phyloP scores from a whole-genome alignment of 1,140 invertebrate genomes.

The Drosophila oshimai region DNA sequence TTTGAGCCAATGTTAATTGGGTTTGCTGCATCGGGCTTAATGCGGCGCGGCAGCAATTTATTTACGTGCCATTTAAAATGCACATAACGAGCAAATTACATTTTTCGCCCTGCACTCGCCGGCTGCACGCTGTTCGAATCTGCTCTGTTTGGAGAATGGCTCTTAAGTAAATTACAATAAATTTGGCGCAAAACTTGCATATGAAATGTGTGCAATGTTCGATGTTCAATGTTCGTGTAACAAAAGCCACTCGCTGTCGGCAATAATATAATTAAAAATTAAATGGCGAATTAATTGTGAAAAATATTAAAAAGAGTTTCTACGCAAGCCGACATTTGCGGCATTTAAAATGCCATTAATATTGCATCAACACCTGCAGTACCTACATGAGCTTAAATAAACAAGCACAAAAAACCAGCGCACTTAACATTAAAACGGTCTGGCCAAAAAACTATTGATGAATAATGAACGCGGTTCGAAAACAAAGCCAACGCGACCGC shows the following conservation, averaged over 20 bases:
- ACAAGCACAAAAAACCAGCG: conserved; percentile 36
- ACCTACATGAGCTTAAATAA: conserved; percentile 38
- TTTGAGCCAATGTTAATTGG: conserved; percentile 50
- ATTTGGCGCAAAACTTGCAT: conserved; percentile 53
- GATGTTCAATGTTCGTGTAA: conserved; percentile 20
- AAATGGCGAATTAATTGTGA: conserved; percentile 69
- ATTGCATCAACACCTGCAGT: conserved; percentile 73
- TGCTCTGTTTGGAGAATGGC: background rate
- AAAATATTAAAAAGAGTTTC: conserved; percentile 63
- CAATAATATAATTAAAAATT: conserved; percentile 77
- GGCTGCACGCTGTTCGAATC: background rate
- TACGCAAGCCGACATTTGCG: conserved; percentile 52
- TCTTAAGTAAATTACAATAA: conserved; percentile 74
- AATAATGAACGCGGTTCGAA: conserved; percentile 49
- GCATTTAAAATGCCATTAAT: conserved; percentile 77
- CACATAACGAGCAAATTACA: conserved; percentile 51
- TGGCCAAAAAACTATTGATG: conserved; percentile 49
- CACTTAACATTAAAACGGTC: conserved; percentile 48
- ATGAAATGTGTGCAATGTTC: conserved; percentile 59
- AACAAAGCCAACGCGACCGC: conserved; percentile 52
- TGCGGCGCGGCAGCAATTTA: conserved; percentile 52
- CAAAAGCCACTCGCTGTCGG: conserved; percentile 42
- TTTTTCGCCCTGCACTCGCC: conserved; percentile 21
- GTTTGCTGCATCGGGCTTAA: conserved; percentile 55
- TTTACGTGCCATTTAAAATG: conserved; percentile 60